Evolutionary conservation across 37 sponge, comb jelly and placozoan genomes (phyloP).

Genomic region (Diacarnus erythraeanus): DNA sequence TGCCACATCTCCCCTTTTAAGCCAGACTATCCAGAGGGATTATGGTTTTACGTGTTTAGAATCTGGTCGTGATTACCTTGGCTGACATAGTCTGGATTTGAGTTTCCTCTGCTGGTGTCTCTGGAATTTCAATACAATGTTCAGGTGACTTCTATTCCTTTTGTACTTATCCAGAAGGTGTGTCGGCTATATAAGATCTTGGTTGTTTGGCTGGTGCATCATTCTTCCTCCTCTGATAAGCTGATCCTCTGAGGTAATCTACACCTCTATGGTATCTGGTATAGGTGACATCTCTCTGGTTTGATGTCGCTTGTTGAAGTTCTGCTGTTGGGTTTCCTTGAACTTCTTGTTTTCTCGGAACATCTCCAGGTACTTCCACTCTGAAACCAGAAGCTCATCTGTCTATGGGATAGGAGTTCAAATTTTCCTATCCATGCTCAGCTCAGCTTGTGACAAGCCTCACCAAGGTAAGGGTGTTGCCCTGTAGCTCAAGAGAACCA

Average conservation of each 20-base stretch:
- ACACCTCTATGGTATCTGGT: constrained; percentile 1
- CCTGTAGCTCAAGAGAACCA: not conserved
- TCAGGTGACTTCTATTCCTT: not conserved
- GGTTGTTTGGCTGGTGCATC: not conserved
- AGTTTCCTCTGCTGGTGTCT: not conserved
- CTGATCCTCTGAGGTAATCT: not conserved
- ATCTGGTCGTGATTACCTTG: not conserved
- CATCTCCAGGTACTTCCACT: not conserved
- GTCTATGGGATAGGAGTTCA: constrained; percentile 22
- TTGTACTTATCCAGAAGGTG: constrained; percentile 9
- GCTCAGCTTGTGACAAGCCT: constrained; percentile 20
- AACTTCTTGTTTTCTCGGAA: not conserved
- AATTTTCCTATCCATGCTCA: constrained; percentile 13
- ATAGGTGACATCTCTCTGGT: not conserved
- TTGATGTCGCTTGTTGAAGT: not conserved
- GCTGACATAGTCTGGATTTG: not conserved
- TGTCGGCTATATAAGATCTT: constrained; percentile 9
- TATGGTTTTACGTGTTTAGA: no score
- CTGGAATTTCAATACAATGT: not conserved
- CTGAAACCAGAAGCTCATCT: constrained; percentile 2
- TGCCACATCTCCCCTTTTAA: no score
- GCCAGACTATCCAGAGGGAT: no score
- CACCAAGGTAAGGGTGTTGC: constrained; percentile 10
- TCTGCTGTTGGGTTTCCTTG: not conserved
- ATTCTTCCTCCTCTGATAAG: constrained; percentile 1